These are phyloP conservation scores for Drosophila formosana DNA, from an alignment of 2,888 invertebrate species.

Conservation along the genomic window DNA sequence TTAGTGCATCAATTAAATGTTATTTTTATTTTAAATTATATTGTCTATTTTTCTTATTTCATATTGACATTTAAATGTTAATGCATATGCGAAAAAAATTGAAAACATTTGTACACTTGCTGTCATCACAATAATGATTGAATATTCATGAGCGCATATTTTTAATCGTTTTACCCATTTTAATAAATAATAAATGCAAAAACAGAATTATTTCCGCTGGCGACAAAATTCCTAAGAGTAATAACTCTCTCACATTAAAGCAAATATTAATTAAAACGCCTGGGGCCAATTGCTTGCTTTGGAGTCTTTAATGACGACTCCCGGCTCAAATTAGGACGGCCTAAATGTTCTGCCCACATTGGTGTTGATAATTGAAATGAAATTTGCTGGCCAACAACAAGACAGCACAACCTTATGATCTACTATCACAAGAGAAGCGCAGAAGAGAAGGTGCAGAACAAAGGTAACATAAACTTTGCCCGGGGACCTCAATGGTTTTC, in stretches of 20 bases:
- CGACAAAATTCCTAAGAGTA: not conserved
- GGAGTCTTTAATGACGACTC: slow-evolving; percentile 34
- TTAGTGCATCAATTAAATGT: no score
- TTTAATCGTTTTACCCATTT: slow-evolving; percentile 2
- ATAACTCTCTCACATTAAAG: slow-evolving; percentile 6
- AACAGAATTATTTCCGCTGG: not conserved
- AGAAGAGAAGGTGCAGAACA: slow-evolving; percentile 39
- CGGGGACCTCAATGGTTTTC: slow-evolving; percentile 22
- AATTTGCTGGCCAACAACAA: slow-evolving; percentile 48
- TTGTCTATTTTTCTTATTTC: not conserved
- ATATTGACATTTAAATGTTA: not conserved
- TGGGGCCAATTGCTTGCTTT: not conserved
- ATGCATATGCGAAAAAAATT: not conserved
- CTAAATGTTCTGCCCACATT: slow-evolving; percentile 41
- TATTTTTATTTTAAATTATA: not conserved
- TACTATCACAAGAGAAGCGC: slow-evolving; percentile 12
- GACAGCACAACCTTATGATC: slow-evolving; percentile 12
- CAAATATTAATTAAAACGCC: slow-evolving; percentile 31
- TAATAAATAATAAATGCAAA: slow-evolving; percentile 2
- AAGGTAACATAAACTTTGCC: slow-evolving; percentile 68
- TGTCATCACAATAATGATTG: not conserved
- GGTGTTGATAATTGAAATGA: slow-evolving; percentile 74
- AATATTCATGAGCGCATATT: not conserved
- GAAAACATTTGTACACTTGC: no score
- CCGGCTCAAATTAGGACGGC: slow-evolving; percentile 49